Percentiles rank a stretch among this genome's conserved stretches.
Evolutionary conservation across 2,888 invertebrate genomes (phyloP).

Genomic region (Cosmia pyralina): DNA sequence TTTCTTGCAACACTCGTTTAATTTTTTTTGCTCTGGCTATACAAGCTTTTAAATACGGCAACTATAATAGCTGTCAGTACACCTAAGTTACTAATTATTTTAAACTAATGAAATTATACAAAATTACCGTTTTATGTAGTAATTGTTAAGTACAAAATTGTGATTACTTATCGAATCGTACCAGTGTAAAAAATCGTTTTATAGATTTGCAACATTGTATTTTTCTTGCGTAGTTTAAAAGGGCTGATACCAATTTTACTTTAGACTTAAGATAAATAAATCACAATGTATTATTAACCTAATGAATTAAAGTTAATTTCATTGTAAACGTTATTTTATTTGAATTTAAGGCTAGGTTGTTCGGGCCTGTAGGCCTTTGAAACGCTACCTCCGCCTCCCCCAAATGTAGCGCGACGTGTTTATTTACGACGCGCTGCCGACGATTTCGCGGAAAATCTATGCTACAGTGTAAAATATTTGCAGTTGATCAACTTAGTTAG

Average conservation of each 20-base stretch:
- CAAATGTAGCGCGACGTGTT: too few relatives aligned
- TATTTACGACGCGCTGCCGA: too few relatives aligned
- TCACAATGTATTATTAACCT: slow-evolving; percentile 74
- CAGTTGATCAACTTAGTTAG: too few relatives aligned
- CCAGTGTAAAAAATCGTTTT: slow-evolving; percentile 80
- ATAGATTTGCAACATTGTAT: slow-evolving; percentile 72
- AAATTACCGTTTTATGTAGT: slow-evolving; percentile 61
- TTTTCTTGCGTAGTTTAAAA: slow-evolving; percentile 71
- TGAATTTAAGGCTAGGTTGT: too few relatives aligned
- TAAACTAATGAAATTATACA: slow-evolving; percentile 63
- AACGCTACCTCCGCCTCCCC: too few relatives aligned
- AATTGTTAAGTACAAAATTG: slow-evolving; percentile 81
- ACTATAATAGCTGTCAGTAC: slow-evolving; percentile 46
- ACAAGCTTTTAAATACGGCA: slow-evolving; percentile 49
- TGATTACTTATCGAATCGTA: slow-evolving; percentile 76
- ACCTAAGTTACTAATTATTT: slow-evolving; percentile 45
- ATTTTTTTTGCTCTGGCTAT: slow-evolving; percentile 40
- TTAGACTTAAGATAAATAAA: slow-evolving; percentile 76
- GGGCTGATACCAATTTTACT: slow-evolving; percentile 87
- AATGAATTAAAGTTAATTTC: slow-evolving; percentile 68
- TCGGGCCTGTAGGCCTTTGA: too few relatives aligned
- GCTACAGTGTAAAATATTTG: too few relatives aligned
- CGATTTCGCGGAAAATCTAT: too few relatives aligned
- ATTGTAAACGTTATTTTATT: slow-evolving; percentile 44
- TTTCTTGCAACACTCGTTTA: background rate